Conservation (phyloP, 2,888 invertebrate species). For the Caenorhabditis panamensis region DNA sequence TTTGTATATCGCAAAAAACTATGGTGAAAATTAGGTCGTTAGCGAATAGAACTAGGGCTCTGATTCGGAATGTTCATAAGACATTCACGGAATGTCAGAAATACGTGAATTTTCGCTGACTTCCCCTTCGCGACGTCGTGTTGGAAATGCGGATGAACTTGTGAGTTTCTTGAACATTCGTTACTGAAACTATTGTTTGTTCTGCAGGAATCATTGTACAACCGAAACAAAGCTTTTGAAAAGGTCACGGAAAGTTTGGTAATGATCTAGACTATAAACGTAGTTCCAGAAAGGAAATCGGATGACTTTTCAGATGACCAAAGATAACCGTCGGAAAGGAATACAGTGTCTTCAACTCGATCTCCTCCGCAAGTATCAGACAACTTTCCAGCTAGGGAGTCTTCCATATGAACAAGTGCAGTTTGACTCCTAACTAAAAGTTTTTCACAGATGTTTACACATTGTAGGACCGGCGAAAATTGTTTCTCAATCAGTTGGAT, state of each 20-base stretch:
- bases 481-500: background rate
- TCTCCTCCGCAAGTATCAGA: background rate
- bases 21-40: background rate
- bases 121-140: background rate
- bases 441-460: too few species aligned
- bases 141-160: background rate
- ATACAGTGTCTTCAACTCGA: background rate
- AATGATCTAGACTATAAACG: too few species aligned
- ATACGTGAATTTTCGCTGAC: background rate
- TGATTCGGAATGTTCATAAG: background rate
- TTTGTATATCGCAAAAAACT: too few species aligned
- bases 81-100: background rate
- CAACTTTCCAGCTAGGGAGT: background rate
- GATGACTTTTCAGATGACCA: background rate
- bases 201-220: background rate
- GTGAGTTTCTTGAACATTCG: background rate
- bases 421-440: too few species aligned
- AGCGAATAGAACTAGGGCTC: background rate
- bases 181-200: background rate
- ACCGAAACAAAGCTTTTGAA: background rate
- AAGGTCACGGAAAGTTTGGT: background rate
- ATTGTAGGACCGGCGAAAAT: background rate
- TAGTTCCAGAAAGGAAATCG: too few species aligned
- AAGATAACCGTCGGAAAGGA: background rate
- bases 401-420: background rate